phyloP scores from a whole-genome alignment of 2,888 invertebrate species.

The Drosophila ustulata region DNA sequence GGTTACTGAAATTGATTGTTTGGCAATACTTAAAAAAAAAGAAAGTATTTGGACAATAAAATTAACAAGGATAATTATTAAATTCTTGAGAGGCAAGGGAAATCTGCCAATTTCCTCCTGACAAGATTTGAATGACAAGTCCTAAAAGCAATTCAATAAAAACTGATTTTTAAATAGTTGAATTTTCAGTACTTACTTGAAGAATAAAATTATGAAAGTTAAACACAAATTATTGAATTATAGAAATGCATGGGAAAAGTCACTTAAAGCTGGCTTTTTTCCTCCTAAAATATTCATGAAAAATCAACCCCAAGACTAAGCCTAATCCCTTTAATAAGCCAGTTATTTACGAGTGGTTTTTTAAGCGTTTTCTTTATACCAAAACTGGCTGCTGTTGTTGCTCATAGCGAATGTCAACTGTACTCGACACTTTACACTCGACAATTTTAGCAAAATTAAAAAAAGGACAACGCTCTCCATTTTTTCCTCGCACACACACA shows the following conservation, averaged over 20 bases:
- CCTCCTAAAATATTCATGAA: background rate
- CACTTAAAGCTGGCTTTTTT: background rate
- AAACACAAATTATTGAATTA: background rate
- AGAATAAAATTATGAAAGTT: no score
- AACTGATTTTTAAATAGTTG: no score
- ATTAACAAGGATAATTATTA: no score
- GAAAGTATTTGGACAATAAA: no score
- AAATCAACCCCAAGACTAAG: background rate
- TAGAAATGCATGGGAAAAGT: background rate
- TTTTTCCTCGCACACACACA: slow-evolving; percentile 12
- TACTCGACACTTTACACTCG: slow-evolving; percentile 19
- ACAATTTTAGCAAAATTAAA: slow-evolving; percentile 46
- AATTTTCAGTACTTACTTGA: no score
- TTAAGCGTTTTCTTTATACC: background rate
- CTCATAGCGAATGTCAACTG: slow-evolving; percentile 35
- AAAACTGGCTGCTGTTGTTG: slow-evolving; percentile 6
- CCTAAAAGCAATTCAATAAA: no score
- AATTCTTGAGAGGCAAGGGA: no score
- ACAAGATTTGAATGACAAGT: no score
- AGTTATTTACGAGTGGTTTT: background rate
- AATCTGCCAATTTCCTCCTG: no score
- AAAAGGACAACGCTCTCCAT: slow-evolving; percentile 41
- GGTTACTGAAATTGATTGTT: no score
- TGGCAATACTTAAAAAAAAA: no score
- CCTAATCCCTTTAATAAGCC: slow-evolving; percentile 10